phyloP scores from a whole-genome alignment of 2,797 vertebrate species.

The Cyprinodon diabolis region DNA sequence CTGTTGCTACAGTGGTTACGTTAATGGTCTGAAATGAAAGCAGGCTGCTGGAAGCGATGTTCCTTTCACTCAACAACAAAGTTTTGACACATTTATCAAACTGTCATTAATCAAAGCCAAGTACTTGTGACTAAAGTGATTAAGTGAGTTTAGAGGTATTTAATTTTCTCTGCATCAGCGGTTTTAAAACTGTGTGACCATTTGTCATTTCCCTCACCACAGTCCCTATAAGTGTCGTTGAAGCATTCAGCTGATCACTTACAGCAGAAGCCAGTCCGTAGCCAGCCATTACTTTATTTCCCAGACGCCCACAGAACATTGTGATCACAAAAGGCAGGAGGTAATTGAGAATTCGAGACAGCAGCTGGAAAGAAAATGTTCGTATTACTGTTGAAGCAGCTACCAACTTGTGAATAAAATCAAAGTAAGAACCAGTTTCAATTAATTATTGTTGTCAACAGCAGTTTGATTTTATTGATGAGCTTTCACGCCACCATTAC shows the following conservation, averaged over 20 bases:
- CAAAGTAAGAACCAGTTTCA: conserved; percentile 6
- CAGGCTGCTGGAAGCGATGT: not conserved
- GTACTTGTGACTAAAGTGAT: not conserved
- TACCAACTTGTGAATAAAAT: conserved; percentile 9
- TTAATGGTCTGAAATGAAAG: conserved; percentile 85
- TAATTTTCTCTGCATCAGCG: not conserved
- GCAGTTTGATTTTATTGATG: conserved; percentile 6
- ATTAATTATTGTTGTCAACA: not conserved
- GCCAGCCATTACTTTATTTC: conserved; percentile 79
- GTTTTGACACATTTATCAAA: not conserved
- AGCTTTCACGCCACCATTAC: not conserved
- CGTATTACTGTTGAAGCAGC: not conserved
- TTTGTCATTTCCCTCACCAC: not conserved
- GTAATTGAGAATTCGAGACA: conserved; percentile 74
- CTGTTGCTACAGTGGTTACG: conserved; percentile 84
- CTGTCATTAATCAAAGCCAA: not conserved
- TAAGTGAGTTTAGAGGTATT: not conserved
- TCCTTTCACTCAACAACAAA: not conserved
- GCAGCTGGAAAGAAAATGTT: conserved; percentile 66
- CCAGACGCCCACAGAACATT: conserved; percentile 81
- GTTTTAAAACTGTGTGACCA: conserved; percentile 1
- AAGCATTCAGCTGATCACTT: conserved; percentile 44
- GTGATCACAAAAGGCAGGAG: conserved; percentile 79
- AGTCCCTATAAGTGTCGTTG: not conserved
- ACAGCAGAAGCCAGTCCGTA: conserved; percentile 79